Percentiles rank a stretch among this genome's conserved stretches.
Conservation (phyloP, 2,113 vertebrate species). For the Elachura formosa region DNA sequence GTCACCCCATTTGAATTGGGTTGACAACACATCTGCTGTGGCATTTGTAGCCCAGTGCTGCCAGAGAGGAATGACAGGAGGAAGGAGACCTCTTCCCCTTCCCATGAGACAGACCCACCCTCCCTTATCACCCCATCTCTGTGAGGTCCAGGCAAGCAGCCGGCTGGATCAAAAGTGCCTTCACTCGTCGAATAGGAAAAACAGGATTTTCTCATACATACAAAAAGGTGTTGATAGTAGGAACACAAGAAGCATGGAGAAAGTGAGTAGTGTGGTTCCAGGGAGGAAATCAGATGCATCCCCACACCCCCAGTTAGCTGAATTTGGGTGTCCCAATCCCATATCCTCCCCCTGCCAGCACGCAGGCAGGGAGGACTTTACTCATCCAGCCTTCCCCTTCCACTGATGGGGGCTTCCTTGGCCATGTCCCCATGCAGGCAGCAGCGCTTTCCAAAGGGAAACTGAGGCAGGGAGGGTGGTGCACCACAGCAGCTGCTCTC, state of each 20-base stretch:
- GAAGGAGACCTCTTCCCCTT: background rate
- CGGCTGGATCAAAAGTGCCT: fast-evolving
- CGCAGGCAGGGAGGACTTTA: fast-evolving
- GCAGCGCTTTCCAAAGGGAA: background rate
- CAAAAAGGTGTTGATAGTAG: background rate
- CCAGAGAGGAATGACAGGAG: background rate
- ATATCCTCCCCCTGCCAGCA: fast-evolving
- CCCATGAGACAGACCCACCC: background rate
- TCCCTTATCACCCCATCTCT: background rate
- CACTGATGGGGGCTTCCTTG: background rate
- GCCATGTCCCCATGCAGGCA: fast-evolving
- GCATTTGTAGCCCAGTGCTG: fast-evolving
- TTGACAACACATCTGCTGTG: fast-evolving
- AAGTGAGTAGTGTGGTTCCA: background rate
- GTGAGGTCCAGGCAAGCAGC: fast-evolving
- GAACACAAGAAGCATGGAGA: background rate
- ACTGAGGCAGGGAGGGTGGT: background rate
- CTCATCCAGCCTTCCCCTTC: background rate
- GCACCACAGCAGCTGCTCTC: background rate
- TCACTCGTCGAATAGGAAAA: background rate
- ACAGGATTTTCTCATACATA: background rate
- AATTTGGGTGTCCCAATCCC: background rate
- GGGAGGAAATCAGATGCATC: background rate
- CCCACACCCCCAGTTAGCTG: fast-evolving
- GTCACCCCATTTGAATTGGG: background rate